phyloP scores from a whole-genome alignment of 2,888 invertebrate genomes.

The Thyatira batis region DNA sequence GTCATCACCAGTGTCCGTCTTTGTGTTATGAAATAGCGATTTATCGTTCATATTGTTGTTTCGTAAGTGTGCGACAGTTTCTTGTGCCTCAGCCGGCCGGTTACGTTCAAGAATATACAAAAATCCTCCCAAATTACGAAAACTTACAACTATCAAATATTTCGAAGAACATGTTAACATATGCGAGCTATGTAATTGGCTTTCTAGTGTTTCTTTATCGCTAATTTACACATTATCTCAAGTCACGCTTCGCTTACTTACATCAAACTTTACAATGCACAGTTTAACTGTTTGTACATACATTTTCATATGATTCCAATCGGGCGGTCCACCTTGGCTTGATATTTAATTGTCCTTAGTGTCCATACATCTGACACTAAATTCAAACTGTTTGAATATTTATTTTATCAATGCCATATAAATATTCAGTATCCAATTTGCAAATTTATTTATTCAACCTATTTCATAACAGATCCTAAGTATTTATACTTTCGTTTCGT shows the following conservation, averaged over 20 bases:
- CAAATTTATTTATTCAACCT: not conserved
- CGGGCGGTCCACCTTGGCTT: conserved; percentile 36
- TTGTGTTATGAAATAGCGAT: conserved; percentile 17
- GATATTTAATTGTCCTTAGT: conserved; percentile 37
- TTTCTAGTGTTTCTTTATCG: conserved; percentile 55
- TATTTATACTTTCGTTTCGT: not conserved
- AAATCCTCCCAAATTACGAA: conserved; percentile 28
- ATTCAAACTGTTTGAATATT: conserved; percentile 19
- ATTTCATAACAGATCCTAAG: not conserved
- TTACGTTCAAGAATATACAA: conserved; percentile 19
- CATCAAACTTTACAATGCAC: conserved; percentile 51
- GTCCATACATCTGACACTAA: conserved; percentile 37
- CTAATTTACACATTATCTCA: conserved; percentile 55
- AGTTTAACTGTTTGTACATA: conserved; percentile 43
- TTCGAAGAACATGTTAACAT: conserved; percentile 11
- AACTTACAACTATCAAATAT: conserved; percentile 24
- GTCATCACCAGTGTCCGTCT: conserved; percentile 12
- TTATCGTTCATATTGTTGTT: conserved; percentile 36
- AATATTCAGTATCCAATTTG: not conserved
- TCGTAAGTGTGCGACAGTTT: conserved; percentile 27
- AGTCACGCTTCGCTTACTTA: conserved; percentile 56
- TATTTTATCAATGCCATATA: conserved; percentile 23
- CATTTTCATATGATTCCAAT: conserved; percentile 35
- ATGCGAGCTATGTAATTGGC: conserved; percentile 28
- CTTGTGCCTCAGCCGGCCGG: conserved; percentile 35